Evolutionary conservation across 2,797 vertebrate species (phyloP).

Genomic region (Phrynocephalus guinanensis): DNA sequence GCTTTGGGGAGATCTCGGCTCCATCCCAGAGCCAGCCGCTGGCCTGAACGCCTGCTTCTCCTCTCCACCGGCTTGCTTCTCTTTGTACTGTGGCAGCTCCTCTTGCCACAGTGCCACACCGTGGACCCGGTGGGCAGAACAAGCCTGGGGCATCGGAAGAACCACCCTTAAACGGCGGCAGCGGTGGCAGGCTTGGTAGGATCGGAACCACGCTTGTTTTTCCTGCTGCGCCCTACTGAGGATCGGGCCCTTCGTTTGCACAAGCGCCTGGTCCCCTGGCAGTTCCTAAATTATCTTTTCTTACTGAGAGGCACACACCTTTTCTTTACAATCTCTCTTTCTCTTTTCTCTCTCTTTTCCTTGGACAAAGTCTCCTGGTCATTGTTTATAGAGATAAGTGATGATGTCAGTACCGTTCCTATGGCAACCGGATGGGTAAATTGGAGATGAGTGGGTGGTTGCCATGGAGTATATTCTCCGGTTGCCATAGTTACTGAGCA

Average conservation of each 20-base stretch:
- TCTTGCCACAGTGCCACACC: not conserved
- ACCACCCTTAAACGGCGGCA: not conserved
- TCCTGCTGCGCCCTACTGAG: not conserved
- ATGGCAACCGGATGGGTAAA: slow-evolving; percentile 82
- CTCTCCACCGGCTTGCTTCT: no score
- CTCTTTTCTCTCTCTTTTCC: not conserved
- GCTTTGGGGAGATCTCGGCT: not conserved
- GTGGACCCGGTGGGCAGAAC: not conserved
- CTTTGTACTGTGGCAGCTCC: no score
- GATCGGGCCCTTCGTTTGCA: not conserved
- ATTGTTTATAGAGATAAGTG: slow-evolving; percentile 84
- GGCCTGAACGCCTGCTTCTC: no score
- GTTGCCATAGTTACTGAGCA: slow-evolving; percentile 80
- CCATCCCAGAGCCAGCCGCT: not conserved
- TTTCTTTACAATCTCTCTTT: not conserved
- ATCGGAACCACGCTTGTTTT: no score
- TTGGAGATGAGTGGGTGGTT: slow-evolving; percentile 81
- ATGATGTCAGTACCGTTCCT: slow-evolving; percentile 86
- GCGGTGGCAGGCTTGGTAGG: no score
- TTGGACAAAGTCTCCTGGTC: slow-evolving; percentile 27
- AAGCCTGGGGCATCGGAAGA: not conserved
- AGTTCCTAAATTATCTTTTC: not conserved
- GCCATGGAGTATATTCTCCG: slow-evolving; percentile 84
- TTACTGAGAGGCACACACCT: not conserved
- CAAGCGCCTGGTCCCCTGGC: no score